phyloP scores from a whole-genome alignment of 1,140 invertebrate genomes.

The Drosophila sucinea region DNA sequence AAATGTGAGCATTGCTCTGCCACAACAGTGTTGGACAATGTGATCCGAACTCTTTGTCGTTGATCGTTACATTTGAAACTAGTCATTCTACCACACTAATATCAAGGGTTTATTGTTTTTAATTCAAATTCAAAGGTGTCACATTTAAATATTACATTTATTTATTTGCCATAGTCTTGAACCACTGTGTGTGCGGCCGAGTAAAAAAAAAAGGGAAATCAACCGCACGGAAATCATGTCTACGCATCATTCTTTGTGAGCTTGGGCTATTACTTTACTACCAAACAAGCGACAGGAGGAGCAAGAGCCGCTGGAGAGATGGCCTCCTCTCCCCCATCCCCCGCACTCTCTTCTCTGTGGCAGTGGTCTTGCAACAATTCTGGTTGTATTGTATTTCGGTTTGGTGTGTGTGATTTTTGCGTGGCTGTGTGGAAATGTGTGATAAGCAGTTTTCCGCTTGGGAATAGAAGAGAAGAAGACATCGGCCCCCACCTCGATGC shows the following conservation, averaged over 20 bases:
- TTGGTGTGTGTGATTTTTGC: constrained; percentile 62
- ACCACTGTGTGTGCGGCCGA: constrained; percentile 3
- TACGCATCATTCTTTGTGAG: constrained; percentile 79
- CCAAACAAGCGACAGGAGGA: constrained; percentile 17
- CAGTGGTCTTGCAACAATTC: constrained; percentile 43
- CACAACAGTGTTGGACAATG: too few species aligned
- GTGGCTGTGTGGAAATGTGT: constrained; percentile 78
- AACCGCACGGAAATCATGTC: constrained; percentile 81
- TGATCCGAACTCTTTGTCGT: too few species aligned
- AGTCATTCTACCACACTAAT: too few species aligned
- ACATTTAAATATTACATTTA: neutral
- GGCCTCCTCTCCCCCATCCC: neutral
- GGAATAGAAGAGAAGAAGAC: constrained; percentile 56
- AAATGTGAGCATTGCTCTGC: too few species aligned
- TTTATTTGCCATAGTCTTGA: neutral
- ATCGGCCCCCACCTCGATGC: neutral
- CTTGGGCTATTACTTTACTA: constrained; percentile 64
- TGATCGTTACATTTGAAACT: too few species aligned
- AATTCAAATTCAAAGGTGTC: neutral
- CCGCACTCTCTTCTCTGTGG: neutral
- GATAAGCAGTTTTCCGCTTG: constrained; percentile 77
- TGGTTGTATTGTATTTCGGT: constrained; percentile 71
- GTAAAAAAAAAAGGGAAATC: constrained; percentile 47
- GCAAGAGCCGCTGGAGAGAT: neutral
- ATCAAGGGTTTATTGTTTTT: too few species aligned